phyloP scores from a whole-genome alignment of 2,888 invertebrate genomes.

The Quadroppia sp. region DNA sequence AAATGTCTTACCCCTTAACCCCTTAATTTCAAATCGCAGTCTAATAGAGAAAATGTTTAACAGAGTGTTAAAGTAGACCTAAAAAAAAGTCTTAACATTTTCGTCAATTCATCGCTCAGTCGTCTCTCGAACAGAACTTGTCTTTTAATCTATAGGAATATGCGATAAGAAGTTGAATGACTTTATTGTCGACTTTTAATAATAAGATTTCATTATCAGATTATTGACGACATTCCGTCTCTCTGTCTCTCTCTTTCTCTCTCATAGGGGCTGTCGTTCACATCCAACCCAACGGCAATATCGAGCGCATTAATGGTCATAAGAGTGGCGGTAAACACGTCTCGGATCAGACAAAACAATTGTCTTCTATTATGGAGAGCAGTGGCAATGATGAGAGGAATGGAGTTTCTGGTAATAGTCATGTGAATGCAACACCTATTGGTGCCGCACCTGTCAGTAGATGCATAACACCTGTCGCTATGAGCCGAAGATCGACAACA shows the following conservation, averaged over 20 bases:
- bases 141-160: background rate
- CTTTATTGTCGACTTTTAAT: background rate
- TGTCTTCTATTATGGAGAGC: background rate
- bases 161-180: background rate
- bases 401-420: background rate
- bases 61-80: too few relatives aligned
- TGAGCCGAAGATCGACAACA: slow-evolving; percentile 29
- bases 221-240: background rate
- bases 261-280: slow-evolving; percentile 22
- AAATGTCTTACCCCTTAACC: too few relatives aligned
- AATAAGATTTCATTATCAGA: background rate
- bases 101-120: too few relatives aligned
- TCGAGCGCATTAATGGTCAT: slow-evolving; percentile 4
- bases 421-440: background rate
- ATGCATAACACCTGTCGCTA: slow-evolving; percentile 31
- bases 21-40: too few relatives aligned
- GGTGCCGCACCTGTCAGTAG: slow-evolving; percentile 32
- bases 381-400: background rate
- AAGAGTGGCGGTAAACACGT: background rate
- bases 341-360: background rate
- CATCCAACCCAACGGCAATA: background rate
- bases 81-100: too few relatives aligned
- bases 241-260: background rate
- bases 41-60: too few relatives aligned
- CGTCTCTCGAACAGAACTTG: background rate